Evolutionary conservation across 1,140 invertebrate genomes (phyloP).

Genomic region (Drosophila melanica): DNA sequence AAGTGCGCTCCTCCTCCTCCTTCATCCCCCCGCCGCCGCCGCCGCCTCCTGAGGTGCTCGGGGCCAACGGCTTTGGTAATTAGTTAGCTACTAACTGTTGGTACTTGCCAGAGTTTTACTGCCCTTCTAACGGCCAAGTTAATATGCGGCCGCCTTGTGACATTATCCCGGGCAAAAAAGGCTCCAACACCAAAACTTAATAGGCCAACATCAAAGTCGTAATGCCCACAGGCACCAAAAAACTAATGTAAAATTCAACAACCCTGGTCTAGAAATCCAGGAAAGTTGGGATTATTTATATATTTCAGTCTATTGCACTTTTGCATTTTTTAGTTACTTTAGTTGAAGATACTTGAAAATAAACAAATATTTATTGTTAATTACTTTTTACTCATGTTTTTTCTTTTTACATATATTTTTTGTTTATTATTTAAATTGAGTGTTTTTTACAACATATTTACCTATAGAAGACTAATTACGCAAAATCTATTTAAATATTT

Average conservation of each 20-base stretch:
- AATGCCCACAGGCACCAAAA: constrained; percentile 13
- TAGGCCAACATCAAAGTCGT: not conserved
- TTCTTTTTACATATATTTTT: too few relatives aligned
- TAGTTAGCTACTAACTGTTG: constrained; percentile 66
- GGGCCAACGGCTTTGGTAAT: constrained; percentile 55
- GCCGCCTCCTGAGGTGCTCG: constrained; percentile 24
- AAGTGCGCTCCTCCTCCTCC: constrained; percentile 1
- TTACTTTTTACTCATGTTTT: not conserved
- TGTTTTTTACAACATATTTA: not conserved
- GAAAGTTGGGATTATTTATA: constrained; percentile 3
- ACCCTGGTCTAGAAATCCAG: not conserved
- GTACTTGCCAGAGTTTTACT: constrained; percentile 7
- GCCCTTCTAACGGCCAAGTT: constrained; percentile 49
- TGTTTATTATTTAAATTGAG: constrained; percentile 1
- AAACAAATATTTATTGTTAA: not conserved
- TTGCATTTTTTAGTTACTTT: too few relatives aligned
- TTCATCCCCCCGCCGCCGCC: too few relatives aligned
- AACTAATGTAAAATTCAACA: constrained; percentile 32
- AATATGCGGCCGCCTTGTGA: constrained; percentile 68
- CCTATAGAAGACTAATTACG: too few relatives aligned
- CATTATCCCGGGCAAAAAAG: constrained; percentile 52
- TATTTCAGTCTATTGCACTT: constrained; percentile 2
- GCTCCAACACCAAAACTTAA: constrained; percentile 7
- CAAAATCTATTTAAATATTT: too few relatives aligned
- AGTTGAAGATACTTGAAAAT: not conserved